These are phyloP conservation scores for Drosophila kohkoa DNA, from an alignment of 1,140 invertebrate species.

Conservation along the genomic window DNA sequence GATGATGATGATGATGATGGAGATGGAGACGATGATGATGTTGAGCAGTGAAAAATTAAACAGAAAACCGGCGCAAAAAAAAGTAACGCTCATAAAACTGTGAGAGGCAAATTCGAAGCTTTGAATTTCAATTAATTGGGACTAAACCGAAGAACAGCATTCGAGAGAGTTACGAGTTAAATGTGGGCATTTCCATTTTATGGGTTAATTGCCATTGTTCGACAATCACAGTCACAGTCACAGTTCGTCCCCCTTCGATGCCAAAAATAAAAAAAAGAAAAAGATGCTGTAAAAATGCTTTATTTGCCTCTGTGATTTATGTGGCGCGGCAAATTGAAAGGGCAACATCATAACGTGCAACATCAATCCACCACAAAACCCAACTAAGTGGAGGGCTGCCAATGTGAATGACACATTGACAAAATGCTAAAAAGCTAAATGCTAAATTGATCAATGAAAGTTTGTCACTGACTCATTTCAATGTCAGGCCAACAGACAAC, in stretches of 20 bases:
- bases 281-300: constrained; percentile 49
- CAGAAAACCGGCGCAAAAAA: constrained; percentile 54
- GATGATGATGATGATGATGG: constrained; percentile 35
- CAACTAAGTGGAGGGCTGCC: constrained; percentile 6
- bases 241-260: constrained; percentile 32
- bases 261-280: constrained; percentile 37
- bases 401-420: constrained; percentile 63
- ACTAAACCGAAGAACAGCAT: constrained; percentile 21
- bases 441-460: constrained; percentile 56
- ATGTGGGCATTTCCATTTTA: constrained; percentile 80
- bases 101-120: constrained; percentile 62
- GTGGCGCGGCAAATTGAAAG: constrained; percentile 47
- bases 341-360: constrained; percentile 8
- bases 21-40: constrained; percentile 9
- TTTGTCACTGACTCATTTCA: constrained; percentile 19
- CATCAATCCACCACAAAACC: constrained; percentile 29
- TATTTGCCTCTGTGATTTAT: constrained; percentile 73
- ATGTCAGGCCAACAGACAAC: background rate
- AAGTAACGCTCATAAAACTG: constrained; percentile 59
- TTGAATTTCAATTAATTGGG: constrained; percentile 82
- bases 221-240: constrained; percentile 58
- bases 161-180: constrained; percentile 46
- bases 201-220: constrained; percentile 80
- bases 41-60: constrained; percentile 55
- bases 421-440: constrained; percentile 72